phyloP scores from a whole-genome alignment of 2,888 invertebrate genomes.

The Eilema griseolum region DNA sequence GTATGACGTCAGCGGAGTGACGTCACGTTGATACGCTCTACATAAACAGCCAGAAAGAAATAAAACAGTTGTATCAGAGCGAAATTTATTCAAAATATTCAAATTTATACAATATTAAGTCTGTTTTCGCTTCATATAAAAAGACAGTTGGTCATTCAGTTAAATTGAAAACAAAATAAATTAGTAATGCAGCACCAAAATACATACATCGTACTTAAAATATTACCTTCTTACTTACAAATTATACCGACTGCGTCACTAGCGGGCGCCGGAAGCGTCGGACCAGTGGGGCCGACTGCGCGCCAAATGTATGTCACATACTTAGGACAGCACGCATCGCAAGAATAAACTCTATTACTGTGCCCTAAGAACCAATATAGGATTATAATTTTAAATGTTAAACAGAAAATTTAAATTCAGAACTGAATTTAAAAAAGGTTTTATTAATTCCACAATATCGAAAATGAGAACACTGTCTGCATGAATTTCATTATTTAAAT shows the following conservation, averaged over 20 bases:
- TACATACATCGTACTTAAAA: conserved; percentile 78
- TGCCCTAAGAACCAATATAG: background rate
- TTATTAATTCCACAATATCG: no score
- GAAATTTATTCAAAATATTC: conserved; percentile 83
- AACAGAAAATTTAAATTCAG: no score
- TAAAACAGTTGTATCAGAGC: conserved; percentile 71
- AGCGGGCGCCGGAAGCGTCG: conserved; percentile 15
- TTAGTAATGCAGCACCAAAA: conserved; percentile 86
- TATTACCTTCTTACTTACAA: conserved; percentile 66
- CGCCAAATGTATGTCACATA: background rate
- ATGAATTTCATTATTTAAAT: no score
- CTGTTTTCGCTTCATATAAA: conserved; percentile 80
- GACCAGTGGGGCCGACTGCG: conserved; percentile 10
- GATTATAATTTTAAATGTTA: background rate
- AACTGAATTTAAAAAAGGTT: background rate
- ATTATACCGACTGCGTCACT: conserved; percentile 53
- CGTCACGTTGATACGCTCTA: background rate
- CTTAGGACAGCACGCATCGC: background rate
- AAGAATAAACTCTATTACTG: background rate
- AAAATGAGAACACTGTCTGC: no score
- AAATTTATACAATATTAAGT: conserved; percentile 81
- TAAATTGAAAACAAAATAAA: conserved; percentile 82
- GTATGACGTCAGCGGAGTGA: no score
- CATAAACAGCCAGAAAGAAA: conserved; percentile 43
- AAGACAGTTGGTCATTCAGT: conserved; percentile 72